Base-by-base conservation (phyloP, 1,140 invertebrate species). In the Rhopalosiphum padi region DNA sequence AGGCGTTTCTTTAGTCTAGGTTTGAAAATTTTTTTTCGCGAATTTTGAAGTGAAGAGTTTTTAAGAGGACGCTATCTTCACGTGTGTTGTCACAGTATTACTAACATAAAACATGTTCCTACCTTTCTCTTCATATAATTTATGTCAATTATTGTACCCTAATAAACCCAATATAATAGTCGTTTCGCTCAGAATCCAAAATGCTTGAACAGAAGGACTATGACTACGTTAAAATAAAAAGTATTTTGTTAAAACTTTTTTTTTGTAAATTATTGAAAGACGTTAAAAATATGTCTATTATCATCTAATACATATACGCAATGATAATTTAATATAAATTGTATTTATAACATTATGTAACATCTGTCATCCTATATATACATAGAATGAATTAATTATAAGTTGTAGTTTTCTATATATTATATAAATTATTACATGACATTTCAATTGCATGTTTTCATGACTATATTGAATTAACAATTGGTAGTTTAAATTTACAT, bases 401-500 rank as follows among this genome's bases (percentile, higher is more conserved):
- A 51, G 48, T 85, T 43, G 41, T 85, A 22, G 37, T 85, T 85
- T 85, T 43, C 77, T 37, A 43, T 86, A 43, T 86, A 86, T 2
- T 86, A 86, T 7, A 86, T 43, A 46, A 77, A 86, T 41, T 46
- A 43, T 86, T 86, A 35, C 48, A 30, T 48, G 46, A 35, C 46
- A 35, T 48, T n/a, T 88, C n/a, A 37, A 25, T 55, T 21, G 22
- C n/a, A 41, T 89, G 88, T 41, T 89, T 89, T 89, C 51, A 55
- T 89, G 22, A 89, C n/a, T 35, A 48, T n/a, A 22, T 41, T 55
- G 48, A 89, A 89, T 55, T 51, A 89, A 89, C 23, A 55, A 89
- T 89, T 15, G 88, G 88, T 55, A 89, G 46, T 55, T 89, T 89
- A 89, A 53, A 89, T 89, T 89, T 89, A 23, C 88, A 89, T 89